A percentile compares a stretch with the other conserved stretches of the same genome.
phyloP scores from a whole-genome alignment of 2,113 vertebrate genomes.

The Mesitornis unicolor region DNA sequence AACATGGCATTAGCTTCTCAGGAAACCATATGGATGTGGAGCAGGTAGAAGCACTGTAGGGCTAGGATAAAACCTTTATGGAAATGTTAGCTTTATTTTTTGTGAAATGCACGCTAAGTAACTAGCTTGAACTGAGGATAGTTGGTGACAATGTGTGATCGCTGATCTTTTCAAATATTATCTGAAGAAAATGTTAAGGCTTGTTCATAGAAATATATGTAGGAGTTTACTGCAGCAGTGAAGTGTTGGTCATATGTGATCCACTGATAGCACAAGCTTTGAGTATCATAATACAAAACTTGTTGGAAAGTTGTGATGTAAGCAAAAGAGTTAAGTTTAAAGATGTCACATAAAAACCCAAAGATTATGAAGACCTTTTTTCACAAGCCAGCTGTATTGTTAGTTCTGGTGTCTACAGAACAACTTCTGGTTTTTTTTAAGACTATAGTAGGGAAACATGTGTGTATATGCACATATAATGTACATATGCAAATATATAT shows the following conservation, averaged over 20 bases:
- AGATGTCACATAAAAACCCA: neutral
- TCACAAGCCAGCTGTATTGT: neutral
- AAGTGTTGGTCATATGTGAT: neutral
- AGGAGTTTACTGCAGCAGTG: neutral
- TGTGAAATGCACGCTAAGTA: neutral
- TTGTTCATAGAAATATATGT: neutral
- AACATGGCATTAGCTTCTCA: neutral
- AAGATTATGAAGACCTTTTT: neutral
- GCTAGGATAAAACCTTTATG: neutral
- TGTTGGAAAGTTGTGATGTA: neutral
- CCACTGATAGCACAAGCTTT: neutral
- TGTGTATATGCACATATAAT: neutral
- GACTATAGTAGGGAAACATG: neutral
- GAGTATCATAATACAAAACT: neutral
- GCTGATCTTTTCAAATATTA: neutral
- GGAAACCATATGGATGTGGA: neutral
- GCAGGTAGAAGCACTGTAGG: neutral
- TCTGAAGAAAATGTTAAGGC: neutral
- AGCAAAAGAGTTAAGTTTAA: neutral
- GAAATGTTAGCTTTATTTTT: neutral
- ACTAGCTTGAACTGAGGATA: neutral
- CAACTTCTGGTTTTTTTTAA: neutral
- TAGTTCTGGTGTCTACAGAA: neutral
- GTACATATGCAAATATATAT: rapidly evolving
- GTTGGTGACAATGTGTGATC: neutral